Evolutionary conservation across 2,113 vertebrate genomes (phyloP).

Genomic region (Lasiurus cinereus): DNA sequence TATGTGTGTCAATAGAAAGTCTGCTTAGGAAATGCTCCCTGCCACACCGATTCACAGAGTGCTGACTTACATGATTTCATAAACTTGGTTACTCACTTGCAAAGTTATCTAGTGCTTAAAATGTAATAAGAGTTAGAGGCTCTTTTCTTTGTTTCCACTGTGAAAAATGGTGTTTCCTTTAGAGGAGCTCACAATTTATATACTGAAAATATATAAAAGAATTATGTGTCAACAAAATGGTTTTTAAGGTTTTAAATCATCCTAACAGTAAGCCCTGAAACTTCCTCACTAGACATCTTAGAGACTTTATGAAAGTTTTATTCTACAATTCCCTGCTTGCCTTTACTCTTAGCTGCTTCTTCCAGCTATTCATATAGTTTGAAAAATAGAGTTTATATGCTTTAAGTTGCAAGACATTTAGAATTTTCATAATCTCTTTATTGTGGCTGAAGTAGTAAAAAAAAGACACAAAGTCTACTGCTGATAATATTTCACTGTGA

Average conservation of each 20-base stretch:
- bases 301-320: slow-evolving; percentile 86
- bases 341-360: slow-evolving; percentile 78
- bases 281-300: slow-evolving; percentile 81
- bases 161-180: slow-evolving; percentile 84
- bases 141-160: slow-evolving; percentile 85
- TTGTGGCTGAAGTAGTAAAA: slow-evolving; percentile 79
- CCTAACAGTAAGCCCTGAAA: slow-evolving; percentile 84
- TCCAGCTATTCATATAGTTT: slow-evolving; percentile 79
- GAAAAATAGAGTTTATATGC: slow-evolving; percentile 85
- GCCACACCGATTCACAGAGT: slow-evolving; percentile 41
- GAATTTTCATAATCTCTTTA: slow-evolving; percentile 81
- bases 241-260: slow-evolving; percentile 87
- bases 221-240: slow-evolving; percentile 87
- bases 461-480: slow-evolving; percentile 74
- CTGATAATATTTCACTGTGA: slow-evolving; percentile 69
- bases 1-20: slow-evolving; percentile 64
- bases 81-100: slow-evolving; percentile 70
- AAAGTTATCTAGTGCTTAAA: slow-evolving; percentile 82
- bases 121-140: slow-evolving; percentile 79
- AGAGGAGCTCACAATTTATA: slow-evolving; percentile 82
- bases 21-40: slow-evolving; percentile 19
- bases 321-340: slow-evolving; percentile 85
- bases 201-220: slow-evolving; percentile 82
- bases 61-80: slow-evolving; percentile 76
- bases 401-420: slow-evolving; percentile 83